phyloP scores from a whole-genome alignment of 2,113 vertebrate genomes.

The Bos indicus region DNA sequence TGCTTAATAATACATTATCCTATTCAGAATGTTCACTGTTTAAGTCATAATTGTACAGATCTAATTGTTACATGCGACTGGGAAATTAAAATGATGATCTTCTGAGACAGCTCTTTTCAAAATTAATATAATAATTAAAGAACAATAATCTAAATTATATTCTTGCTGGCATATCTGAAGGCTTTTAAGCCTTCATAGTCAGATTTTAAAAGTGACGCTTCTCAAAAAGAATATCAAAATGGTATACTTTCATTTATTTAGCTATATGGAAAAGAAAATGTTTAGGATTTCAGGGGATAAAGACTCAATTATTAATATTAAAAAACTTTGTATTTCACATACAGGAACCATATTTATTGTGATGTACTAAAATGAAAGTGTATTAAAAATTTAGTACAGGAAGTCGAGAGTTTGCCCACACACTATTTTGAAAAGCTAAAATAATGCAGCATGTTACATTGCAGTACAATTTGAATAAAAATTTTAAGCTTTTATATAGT shows the following conservation, averaged over 20 bases:
- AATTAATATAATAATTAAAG: conserved; percentile 73
- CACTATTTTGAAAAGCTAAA: background rate
- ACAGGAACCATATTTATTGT: background rate
- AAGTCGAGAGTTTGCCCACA: background rate
- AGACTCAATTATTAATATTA: background rate
- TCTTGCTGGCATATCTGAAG: background rate
- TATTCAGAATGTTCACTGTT: conserved; percentile 53
- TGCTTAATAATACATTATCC: conserved; percentile 40
- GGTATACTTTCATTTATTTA: background rate
- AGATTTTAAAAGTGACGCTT: background rate
- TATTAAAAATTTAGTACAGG: background rate
- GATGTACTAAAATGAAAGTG: rapidly evolving
- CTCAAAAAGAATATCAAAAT: background rate
- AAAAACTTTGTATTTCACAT: background rate
- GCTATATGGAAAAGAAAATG: background rate
- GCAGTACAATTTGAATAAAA: background rate
- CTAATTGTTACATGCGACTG: conserved; percentile 65
- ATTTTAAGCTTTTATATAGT: background rate
- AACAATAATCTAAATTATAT: conserved; percentile 45
- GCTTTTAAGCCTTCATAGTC: conserved; percentile 34
- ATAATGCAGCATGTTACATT: background rate
- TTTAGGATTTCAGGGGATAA: background rate
- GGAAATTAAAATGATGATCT: conserved; percentile 73
- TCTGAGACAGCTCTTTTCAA: conserved; percentile 62
- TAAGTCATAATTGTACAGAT: conserved; percentile 58